Evolutionary conservation across 2,113 vertebrate genomes (phyloP).

Genomic region (Haemorhous mexicanus): DNA sequence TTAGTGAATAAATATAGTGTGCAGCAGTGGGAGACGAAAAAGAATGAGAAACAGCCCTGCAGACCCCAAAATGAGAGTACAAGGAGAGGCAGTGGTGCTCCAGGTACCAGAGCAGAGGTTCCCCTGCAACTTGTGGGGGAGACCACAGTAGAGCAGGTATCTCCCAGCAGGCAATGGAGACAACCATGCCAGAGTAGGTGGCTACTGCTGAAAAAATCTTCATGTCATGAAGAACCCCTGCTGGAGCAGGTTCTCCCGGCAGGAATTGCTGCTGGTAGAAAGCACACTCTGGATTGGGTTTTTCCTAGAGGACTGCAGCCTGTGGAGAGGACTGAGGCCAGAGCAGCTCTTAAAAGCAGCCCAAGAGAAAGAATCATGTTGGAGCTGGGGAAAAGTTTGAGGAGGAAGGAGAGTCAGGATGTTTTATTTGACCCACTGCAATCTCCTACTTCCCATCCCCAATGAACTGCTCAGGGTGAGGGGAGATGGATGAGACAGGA

Average conservation of each 20-base stretch:
- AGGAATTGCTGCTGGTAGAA: not conserved
- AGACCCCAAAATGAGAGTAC: not conserved
- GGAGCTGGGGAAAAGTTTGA: not conserved
- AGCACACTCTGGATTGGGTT: not conserved
- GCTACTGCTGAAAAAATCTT: not conserved
- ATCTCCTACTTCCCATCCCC: not conserved
- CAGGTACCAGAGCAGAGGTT: not conserved
- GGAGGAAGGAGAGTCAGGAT: not conserved
- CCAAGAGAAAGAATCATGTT: not conserved
- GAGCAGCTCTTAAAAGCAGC: not conserved
- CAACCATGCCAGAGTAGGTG: not conserved
- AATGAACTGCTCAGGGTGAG: not conserved
- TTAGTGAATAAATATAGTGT: rapidly evolving
- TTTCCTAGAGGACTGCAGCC: not conserved
- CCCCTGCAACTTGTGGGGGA: not conserved
- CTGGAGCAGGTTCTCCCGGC: not conserved
- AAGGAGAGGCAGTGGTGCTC: not conserved
- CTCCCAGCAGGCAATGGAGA: not conserved
- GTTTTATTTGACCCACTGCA: not conserved
- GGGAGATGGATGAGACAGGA: not conserved
- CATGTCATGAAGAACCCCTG: not conserved
- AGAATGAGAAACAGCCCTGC: not conserved
- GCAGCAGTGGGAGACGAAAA: not conserved
- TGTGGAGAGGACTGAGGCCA: not conserved
- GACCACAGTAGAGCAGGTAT: not conserved